Percentiles rank a stretch among this genome's conserved stretches.
Conservation (phyloP, 2,888 invertebrate species). For the Zygaena filipendulae region DNA sequence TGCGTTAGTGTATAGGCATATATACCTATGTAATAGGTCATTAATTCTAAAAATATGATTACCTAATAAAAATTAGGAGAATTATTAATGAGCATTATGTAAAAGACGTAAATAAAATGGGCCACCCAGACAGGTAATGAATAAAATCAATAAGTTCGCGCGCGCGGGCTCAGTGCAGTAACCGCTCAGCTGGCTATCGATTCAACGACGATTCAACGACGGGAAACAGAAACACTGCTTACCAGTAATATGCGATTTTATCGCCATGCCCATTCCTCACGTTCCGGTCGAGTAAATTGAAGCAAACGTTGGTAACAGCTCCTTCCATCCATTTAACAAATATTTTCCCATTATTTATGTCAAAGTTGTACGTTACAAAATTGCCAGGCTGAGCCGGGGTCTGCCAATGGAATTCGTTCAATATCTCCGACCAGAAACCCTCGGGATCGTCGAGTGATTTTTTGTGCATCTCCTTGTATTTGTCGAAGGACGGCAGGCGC, state of each 20-base stretch:
- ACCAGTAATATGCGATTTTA: constrained; percentile 96
- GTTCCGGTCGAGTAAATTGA: constrained; percentile 93
- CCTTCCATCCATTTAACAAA: constrained; percentile 96
- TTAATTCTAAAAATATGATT: no score
- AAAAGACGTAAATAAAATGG: no score
- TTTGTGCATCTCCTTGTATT: constrained; percentile 86
- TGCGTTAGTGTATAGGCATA: no score
- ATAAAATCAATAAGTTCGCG: constrained; percentile 55
- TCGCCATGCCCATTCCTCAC: constrained; percentile 90
- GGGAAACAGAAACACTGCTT: constrained; percentile 38
- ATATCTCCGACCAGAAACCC: constrained; percentile 93
- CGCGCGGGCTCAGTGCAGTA: constrained; percentile 40
- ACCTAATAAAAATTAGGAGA: no score
- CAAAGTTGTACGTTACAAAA: constrained; percentile 92
- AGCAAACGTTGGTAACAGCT: constrained; percentile 94
- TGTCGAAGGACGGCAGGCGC: constrained; percentile 62
- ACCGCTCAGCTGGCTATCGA: constrained; percentile 53
- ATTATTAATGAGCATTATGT: no score
- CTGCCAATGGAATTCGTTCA: constrained; percentile 95
- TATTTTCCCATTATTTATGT: constrained; percentile 88
- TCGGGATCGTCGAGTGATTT: constrained; percentile 89
- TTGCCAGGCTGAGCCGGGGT: constrained; percentile 77
- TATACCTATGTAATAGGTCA: no score
- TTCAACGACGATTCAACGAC: constrained; percentile 28
- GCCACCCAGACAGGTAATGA: no score